These are phyloP conservation scores for Rhopilema esculentum DNA, from an alignment of 30 jellyfish, hydroid and myxozoan genomes.

Conservation along the genomic window DNA sequence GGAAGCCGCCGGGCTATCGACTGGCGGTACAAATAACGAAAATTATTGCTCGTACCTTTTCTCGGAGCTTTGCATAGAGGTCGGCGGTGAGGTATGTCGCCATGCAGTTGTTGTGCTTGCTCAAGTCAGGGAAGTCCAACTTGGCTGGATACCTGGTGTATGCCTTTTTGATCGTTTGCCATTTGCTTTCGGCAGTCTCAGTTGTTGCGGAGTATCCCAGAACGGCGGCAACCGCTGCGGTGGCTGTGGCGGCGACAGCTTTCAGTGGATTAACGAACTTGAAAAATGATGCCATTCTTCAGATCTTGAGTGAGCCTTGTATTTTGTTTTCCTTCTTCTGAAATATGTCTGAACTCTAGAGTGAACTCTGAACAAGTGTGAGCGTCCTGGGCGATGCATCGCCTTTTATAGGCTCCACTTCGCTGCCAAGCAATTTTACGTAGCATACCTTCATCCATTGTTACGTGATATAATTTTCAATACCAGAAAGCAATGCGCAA, in stretches of 20 bases:
- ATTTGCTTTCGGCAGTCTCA: slow-evolving; percentile 43
- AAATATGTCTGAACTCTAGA: not conserved
- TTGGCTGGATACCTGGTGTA: slow-evolving; percentile 50
- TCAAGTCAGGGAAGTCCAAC: slow-evolving; percentile 56
- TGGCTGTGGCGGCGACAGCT: slow-evolving; percentile 19
- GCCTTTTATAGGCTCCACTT: not conserved
- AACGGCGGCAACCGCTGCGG: slow-evolving; percentile 22
- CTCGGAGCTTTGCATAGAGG: slow-evolving; percentile 32
- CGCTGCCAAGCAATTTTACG: not conserved
- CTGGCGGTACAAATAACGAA: not conserved
- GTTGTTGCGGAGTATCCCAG: slow-evolving; percentile 38
- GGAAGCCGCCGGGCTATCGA: not conserved
- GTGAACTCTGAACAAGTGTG: slow-evolving; percentile 13
- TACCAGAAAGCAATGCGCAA: not conserved
- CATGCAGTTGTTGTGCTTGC: slow-evolving; percentile 72
- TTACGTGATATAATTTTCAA: not conserved
- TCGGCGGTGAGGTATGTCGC: slow-evolving; percentile 40
- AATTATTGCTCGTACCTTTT: slow-evolving; percentile 11
- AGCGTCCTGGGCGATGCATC: not conserved
- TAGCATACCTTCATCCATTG: not conserved
- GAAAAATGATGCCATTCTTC: slow-evolving; percentile 38
- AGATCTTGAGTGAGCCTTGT: not conserved
- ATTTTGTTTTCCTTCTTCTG: not conserved
- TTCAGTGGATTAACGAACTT: slow-evolving; percentile 13
- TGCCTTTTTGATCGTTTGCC: slow-evolving; percentile 40